Conservation (phyloP, 2,797 vertebrate genomes). For the Anniella stebbinsi region DNA sequence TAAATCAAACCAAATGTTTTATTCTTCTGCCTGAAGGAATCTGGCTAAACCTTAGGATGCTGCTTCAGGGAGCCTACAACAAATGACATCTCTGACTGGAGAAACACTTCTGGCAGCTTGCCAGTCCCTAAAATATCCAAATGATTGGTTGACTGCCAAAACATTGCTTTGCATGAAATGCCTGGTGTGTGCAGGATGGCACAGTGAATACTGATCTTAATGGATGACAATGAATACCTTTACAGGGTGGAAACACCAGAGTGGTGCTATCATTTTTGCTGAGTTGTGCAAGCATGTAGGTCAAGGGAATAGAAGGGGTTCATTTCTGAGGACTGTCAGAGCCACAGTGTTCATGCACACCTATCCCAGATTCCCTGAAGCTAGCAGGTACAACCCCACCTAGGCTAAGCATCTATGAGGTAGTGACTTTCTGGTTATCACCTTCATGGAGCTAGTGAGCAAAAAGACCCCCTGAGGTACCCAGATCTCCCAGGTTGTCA, state of each 20-base stretch:
- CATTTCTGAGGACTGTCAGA: not conserved
- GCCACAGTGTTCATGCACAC: not conserved
- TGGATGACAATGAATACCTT: conserved; percentile 51
- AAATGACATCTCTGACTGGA: conserved; percentile 67
- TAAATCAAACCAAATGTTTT: conserved; percentile 55
- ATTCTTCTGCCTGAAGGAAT: conserved; percentile 57
- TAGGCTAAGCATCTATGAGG: not conserved
- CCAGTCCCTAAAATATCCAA: conserved; percentile 72
- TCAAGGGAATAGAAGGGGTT: not conserved
- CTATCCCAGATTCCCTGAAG: not conserved
- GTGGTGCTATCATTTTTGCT: conserved; percentile 3
- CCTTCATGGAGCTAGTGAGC: not conserved
- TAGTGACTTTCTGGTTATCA: not conserved
- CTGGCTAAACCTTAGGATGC: conserved; percentile 57
- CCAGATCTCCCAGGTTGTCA: not conserved
- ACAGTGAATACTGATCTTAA: conserved; percentile 62
- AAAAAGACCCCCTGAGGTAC: not conserved
- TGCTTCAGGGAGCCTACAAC: conserved; percentile 60
- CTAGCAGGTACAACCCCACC: not conserved
- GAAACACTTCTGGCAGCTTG: conserved; percentile 65
- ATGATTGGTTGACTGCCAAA: conserved; percentile 73
- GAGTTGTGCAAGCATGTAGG: not conserved
- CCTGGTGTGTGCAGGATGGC: conserved; percentile 58
- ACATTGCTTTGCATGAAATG: conserved; percentile 70
- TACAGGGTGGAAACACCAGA: conserved; percentile 44